Conservation (phyloP, 2,888 invertebrate species). For the Actias luna region DNA sequence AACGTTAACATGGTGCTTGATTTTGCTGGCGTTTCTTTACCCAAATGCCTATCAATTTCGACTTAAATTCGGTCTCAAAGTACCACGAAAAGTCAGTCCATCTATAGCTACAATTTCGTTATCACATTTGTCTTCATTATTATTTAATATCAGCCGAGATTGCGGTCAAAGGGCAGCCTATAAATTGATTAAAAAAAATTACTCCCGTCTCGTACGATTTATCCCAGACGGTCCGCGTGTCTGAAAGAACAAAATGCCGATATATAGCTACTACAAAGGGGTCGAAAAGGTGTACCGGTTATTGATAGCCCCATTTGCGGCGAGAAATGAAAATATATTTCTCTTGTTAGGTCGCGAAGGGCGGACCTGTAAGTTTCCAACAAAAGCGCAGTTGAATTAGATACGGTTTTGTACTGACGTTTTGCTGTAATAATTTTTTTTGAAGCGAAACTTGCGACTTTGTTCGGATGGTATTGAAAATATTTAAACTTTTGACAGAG, state of each 20-base stretch:
- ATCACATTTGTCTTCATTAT: too few species aligned
- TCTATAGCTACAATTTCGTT: too few species aligned
- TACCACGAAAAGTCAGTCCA: too few species aligned
- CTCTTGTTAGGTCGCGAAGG: slow-evolving; percentile 4
- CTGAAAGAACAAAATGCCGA: not conserved
- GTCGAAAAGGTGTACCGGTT: slow-evolving; percentile 8
- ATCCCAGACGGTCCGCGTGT: slow-evolving; percentile 1
- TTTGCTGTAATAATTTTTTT: not conserved
- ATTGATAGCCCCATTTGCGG: slow-evolving; percentile 27
- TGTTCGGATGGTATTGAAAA: too few species aligned
- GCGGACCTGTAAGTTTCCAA: slow-evolving; percentile 6
- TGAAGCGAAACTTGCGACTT: too few species aligned
- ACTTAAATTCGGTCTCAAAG: too few species aligned
- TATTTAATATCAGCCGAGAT: not conserved
- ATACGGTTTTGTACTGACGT: not conserved
- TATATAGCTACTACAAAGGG: slow-evolving; percentile 7
- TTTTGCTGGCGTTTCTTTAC: too few species aligned
- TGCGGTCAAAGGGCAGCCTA: not conserved
- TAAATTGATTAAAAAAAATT: not conserved
- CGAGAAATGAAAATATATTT: slow-evolving; percentile 26
- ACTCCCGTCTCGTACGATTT: not conserved
- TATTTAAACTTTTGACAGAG: too few species aligned
- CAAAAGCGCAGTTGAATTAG: not conserved
- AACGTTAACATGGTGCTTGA: too few species aligned
- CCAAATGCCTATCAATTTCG: too few species aligned